These are phyloP conservation scores for Athalia cordata DNA, from an alignment of 2,888 invertebrate species.

Conservation along the genomic window DNA sequence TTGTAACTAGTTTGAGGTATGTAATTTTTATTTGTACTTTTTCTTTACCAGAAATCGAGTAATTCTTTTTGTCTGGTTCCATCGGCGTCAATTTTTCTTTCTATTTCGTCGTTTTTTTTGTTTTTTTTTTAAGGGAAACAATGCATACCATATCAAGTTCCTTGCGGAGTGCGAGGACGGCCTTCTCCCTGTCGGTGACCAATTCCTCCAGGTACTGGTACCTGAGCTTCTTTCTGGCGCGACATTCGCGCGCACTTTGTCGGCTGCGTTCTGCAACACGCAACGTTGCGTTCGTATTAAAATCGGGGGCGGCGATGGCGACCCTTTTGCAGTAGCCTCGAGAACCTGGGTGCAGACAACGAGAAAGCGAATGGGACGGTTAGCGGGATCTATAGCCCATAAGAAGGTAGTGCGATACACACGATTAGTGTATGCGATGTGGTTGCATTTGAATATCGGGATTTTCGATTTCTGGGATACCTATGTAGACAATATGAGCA, in stretches of 20 bases:
- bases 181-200: slow-evolving; percentile 94
- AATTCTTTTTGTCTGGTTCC: no score
- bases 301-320: slow-evolving; percentile 39
- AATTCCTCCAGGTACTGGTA: slow-evolving; percentile 98
- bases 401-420: background rate
- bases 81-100: background rate
- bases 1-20: no score
- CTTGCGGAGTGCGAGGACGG: slow-evolving; percentile 89
- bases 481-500: background rate
- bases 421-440: background rate
- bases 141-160: slow-evolving; percentile 90
- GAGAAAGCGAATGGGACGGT: slow-evolving; percentile 44
- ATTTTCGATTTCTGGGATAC: background rate
- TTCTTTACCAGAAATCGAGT: background rate
- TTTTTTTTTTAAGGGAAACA: background rate
- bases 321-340: slow-evolving; percentile 41
- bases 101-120: background rate
- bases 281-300: slow-evolving; percentile 45
- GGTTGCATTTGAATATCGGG: background rate
- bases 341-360: slow-evolving; percentile 43
- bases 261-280: slow-evolving; percentile 88
- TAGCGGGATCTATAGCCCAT: slow-evolving; percentile 44
- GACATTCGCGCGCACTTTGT: slow-evolving; percentile 97
- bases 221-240: slow-evolving; percentile 95
- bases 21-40: background rate